Conservation (phyloP, 2,888 invertebrate species). For the Cabera pusaria region DNA sequence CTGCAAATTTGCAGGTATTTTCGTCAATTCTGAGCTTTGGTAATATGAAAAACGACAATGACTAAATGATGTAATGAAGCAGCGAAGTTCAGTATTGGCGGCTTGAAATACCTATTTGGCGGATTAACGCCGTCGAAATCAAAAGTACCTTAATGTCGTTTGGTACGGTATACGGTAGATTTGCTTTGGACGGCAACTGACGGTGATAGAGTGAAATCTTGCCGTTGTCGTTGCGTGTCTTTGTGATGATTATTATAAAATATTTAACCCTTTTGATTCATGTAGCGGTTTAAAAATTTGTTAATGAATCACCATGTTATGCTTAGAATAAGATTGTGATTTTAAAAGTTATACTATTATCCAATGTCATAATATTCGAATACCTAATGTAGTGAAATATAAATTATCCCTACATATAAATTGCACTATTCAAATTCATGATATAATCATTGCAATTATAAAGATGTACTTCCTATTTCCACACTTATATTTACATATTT, state of each 20-base stretch:
- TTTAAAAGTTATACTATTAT: constrained; percentile 67
- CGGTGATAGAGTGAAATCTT: constrained; percentile 23
- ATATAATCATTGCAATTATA: constrained; percentile 5
- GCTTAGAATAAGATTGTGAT: constrained; percentile 65
- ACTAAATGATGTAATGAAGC: constrained; percentile 1
- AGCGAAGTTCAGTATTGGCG: background rate
- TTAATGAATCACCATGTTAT: constrained; percentile 56
- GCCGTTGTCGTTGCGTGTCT: constrained; percentile 33
- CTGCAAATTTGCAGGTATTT: no score
- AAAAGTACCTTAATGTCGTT: constrained; percentile 1
- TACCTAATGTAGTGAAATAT: constrained; percentile 47
- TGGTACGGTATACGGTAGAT: background rate
- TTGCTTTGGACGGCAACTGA: constrained; percentile 4
- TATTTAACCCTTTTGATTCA: constrained; percentile 54
- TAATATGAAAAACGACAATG: no score
- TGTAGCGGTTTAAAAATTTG: constrained; percentile 60
- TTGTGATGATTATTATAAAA: constrained; percentile 44
- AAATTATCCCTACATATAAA: constrained; percentile 13
- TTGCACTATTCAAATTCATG: constrained; percentile 18
- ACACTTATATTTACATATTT: constrained; percentile 1
- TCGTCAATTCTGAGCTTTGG: no score
- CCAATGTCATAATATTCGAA: constrained; percentile 49
- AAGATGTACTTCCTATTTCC: constrained; percentile 3
- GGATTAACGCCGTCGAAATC: constrained; percentile 4
- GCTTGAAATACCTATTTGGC: constrained; percentile 8